Evolutionary conservation across 1,140 invertebrate species (phyloP), one percentile per base, ranked within the genome.

Genomic region (Episyrphus balteatus): DNA sequence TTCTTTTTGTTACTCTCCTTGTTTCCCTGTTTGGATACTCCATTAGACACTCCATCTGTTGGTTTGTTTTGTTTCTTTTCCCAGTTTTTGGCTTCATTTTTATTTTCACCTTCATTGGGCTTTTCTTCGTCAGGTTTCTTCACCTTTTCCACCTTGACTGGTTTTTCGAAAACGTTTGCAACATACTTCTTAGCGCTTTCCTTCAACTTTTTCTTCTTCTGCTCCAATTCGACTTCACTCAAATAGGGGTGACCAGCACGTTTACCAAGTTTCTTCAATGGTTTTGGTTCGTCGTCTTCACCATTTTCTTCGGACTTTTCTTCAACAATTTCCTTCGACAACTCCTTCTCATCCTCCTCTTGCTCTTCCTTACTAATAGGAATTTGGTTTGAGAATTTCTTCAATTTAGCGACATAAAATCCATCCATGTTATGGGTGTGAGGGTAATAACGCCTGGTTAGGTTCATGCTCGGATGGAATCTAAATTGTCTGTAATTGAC

Each of bases 351-450:
- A 48, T 62, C 58, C 36, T 72, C 69, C 53, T 73, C 70, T 47
- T 76, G 73, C 48, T 77, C 69, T 45, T 75, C 72, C 57, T 73
- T 72, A 56, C 70, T 70, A 3, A 73, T 60, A 44, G 73, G 70
- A 70, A 88, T 83, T 42, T 80, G 77, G 74, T 96, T 92, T 1
- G 88, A 92, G 65, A 95, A 87, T 62, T 98, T 99, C 70, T 95
- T 93, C 1, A 99, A 68, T 75, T 99, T 99, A 5, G 93, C 93
- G 12, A 99, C 93, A 77, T 92, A 99, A 68, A 99, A 99, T 30
- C 97, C 97, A 75, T 99, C 96, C 84, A 99, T 92, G 69, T 99
- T 99, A 65, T 98, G 92, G 13, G 86, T 84, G 68, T 99, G 96
- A 5, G 96, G 96, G 73, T 98, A 99, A 73, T 93, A 97, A 50